Conservation (phyloP, 2,888 invertebrate species). For the Ichneumon xanthorius region DNA sequence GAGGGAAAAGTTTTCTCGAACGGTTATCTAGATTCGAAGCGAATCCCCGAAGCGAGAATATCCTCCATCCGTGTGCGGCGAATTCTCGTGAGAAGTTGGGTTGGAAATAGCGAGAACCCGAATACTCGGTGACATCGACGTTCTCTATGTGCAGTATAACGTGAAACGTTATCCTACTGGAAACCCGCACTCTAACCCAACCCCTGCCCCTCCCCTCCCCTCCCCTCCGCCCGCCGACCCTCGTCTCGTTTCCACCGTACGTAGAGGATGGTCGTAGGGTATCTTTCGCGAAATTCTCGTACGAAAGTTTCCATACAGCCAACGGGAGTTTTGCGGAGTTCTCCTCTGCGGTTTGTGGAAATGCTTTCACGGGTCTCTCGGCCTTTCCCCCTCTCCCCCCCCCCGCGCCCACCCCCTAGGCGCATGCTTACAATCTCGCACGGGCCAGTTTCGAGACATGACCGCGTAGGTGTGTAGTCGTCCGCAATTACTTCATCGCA, state of each 20-base stretch:
- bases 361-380: constrained; percentile 13
- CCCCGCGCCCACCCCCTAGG: no score
- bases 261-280: neutral
- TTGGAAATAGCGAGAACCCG: constrained; percentile 32
- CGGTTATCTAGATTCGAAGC: constrained; percentile 45
- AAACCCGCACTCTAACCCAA: neutral
- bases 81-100: constrained; percentile 67
- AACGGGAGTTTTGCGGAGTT: constrained; percentile 46
- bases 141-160: constrained; percentile 9
- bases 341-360: constrained; percentile 57
- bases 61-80: constrained; percentile 56
- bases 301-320: constrained; percentile 53
- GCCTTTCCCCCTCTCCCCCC: neutral
- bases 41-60: constrained; percentile 78
- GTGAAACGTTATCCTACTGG: constrained; percentile 37
- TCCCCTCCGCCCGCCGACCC: neutral
- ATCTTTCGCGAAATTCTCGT: constrained; percentile 50
- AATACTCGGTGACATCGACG: constrained; percentile 47
- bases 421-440: neutral
- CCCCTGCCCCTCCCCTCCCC: no score
- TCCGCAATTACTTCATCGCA: constrained; percentile 50
- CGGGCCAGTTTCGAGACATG: constrained; percentile 15
- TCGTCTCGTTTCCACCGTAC: neutral
- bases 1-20: constrained; percentile 37
- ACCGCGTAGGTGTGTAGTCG: constrained; percentile 19